Evolutionary conservation across 64 coral and sea anemone species (phyloP), one percentile per base, ranked within the genome.

Genomic region (Cladopsammia gracilis): DNA sequence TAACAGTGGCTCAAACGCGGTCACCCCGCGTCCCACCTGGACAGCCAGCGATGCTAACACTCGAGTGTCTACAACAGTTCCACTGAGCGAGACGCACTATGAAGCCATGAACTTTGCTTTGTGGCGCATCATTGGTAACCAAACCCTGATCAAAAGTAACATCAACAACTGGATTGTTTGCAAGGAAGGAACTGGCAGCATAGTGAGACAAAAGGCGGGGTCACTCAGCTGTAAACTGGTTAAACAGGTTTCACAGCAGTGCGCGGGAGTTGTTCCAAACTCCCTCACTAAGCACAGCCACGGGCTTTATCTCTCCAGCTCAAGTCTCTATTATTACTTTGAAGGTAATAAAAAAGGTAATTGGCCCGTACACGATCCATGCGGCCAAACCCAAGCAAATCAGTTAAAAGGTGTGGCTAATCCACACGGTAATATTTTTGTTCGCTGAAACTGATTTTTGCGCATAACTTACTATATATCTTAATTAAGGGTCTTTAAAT

Each of bases 81-180:
- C 93, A 52, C 64, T 90, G 15, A 86, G 19, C 42, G 93, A 95
- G 49, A 85, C 87, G 11, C 15, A 83, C 24, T 77, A 70, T 47
- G 54, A 67, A 14, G 79, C 93, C 59, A 90, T 95, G 78, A 51
- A 86, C 26, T 95, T 90, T 51, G 64, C 59, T n/a, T 49, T 86
- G 8, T 90, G 87, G 87, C 83, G 76, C 51, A 70, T 3, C 5
- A 56, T 95, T 24, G 80, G 93, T 25, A 78, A 61, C 7, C 46
- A 86, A 24, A 83, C 82, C 51, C 18, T 90, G 25, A 26, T 90
- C 72, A 90, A 90, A 49, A 68, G 87, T 7, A 95, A 90, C 49
- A 95, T 95, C 87, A 90, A 89, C 43, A 95, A 95, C 88, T 95
- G 93, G 93, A 64, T 95, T 14, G 81, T 77, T 20, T 90, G 87